Evolutionary conservation across 2,113 vertebrate genomes (phyloP).

Genomic region (Ictalurus punctatus): DNA sequence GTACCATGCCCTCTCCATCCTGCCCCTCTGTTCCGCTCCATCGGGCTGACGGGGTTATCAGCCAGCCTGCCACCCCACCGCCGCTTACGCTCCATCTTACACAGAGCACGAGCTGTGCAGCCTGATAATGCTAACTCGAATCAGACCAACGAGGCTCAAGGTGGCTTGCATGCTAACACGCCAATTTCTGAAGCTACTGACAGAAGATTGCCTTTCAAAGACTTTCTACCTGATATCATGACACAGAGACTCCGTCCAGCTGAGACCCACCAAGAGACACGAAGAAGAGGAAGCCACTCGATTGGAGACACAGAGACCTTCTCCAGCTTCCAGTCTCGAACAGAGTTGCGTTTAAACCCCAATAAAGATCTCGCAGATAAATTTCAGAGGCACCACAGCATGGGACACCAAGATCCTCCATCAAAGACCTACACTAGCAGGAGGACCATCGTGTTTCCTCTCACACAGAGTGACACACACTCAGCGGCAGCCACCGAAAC

Average conservation of each 20-base stretch:
- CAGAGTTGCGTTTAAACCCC: neutral
- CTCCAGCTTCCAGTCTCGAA: neutral
- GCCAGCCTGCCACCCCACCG: conserved; percentile 58
- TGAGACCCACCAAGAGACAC: neutral
- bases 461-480: neutral
- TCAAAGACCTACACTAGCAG: neutral
- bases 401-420: neutral
- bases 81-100: conserved; percentile 59
- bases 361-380: neutral
- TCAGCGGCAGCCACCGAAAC: neutral
- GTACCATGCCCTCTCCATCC: conserved; percentile 46
- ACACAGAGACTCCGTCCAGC: neutral
- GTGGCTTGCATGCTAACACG: neutral
- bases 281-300: neutral
- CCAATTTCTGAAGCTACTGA: neutral
- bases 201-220: neutral
- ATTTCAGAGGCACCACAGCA: neutral
- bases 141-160: neutral
- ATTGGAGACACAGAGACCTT: neutral
- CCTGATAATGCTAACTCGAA: conserved; percentile 44
- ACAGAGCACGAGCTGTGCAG: conserved; percentile 52
- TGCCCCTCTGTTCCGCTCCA: conserved; percentile 58
- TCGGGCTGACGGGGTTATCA: conserved; percentile 48
- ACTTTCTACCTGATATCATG: conserved; percentile 22
- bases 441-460: conserved; percentile 10